A percentile compares a stretch with the other conserved stretches of the same genome.
Evolutionary conservation across 2,797 vertebrate species (phyloP).

Genomic region (Danio aesculapii): DNA sequence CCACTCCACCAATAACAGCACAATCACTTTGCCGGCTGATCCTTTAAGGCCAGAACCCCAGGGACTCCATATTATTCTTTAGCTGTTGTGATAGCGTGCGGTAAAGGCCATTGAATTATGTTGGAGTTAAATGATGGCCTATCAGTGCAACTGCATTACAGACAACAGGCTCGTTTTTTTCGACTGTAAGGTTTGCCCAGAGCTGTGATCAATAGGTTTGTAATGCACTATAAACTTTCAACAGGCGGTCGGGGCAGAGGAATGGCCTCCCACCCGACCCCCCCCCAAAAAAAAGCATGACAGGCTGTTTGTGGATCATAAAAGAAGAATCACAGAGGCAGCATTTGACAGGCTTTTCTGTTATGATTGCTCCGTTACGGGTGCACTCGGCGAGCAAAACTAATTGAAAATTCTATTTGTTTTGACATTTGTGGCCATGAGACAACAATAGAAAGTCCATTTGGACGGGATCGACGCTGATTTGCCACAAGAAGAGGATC

Average conservation of each 20-base stretch:
- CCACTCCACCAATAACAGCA: constrained; percentile 46
- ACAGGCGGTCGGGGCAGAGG: constrained; percentile 16
- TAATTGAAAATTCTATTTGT: constrained; percentile 48
- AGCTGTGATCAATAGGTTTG: constrained; percentile 58
- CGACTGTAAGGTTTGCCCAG: constrained; percentile 54
- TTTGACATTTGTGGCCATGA: constrained; percentile 44
- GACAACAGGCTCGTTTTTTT: constrained; percentile 49
- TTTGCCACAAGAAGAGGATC: constrained; percentile 19
- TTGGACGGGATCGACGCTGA: constrained; percentile 7
- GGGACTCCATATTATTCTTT: constrained; percentile 46
- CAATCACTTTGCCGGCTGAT: constrained; percentile 44
- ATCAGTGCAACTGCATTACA: constrained; percentile 57
- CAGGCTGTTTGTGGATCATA: constrained; percentile 41
- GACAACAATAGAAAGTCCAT: constrained; percentile 47
- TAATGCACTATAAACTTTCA: constrained; percentile 58
- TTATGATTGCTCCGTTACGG: constrained; percentile 28
- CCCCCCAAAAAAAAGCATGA: constrained; percentile 24
- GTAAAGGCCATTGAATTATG: constrained; percentile 55
- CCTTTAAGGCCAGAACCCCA: constrained; percentile 36
- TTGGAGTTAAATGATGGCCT: constrained; percentile 57
- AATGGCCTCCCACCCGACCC: neutral
- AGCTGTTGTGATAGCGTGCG: constrained; percentile 45
- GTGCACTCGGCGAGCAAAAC: constrained; percentile 22
- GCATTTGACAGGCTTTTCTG: constrained; percentile 21
- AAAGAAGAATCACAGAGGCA: constrained; percentile 46